Evolutionary conservation across 2,113 vertebrate species (phyloP).

Genomic region (Limnothrissa miodon): DNA sequence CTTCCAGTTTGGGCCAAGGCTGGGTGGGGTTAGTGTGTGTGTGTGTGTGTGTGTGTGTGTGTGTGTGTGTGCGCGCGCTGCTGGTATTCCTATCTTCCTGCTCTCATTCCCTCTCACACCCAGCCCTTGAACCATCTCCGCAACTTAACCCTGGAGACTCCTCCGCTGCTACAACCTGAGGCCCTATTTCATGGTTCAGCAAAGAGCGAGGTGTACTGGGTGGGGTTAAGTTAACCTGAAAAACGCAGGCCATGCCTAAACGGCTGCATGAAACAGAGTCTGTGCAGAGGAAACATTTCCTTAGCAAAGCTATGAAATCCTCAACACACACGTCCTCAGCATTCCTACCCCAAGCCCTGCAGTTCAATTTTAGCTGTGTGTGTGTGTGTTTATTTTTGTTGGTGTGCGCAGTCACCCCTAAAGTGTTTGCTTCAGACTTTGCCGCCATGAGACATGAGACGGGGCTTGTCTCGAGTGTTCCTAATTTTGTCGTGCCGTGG

Average conservation of each 20-base stretch:
- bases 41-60: background rate
- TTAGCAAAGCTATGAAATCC: background rate
- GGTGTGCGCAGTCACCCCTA: background rate
- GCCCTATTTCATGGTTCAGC: too few relatives aligned
- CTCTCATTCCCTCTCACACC: background rate
- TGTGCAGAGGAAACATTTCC: background rate
- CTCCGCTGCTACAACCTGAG: background rate
- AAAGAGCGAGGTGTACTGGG: too few relatives aligned
- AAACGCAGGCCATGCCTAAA: background rate
- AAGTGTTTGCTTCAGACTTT: background rate
- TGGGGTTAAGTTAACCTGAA: background rate
- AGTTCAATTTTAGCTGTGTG: conserved; percentile 7
- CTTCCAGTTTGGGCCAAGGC: background rate
- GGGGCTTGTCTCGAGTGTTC: background rate
- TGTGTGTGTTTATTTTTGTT: background rate
- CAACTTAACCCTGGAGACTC: background rate
- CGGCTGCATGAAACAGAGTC: background rate
- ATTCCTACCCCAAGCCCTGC: background rate
- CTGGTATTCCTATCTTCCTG: conserved; percentile 13
- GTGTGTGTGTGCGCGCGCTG: background rate
- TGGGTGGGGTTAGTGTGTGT: background rate
- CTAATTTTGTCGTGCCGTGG: background rate
- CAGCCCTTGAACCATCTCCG: background rate
- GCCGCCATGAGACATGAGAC: background rate
- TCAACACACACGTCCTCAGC: background rate